Conservation (phyloP, 1,140 invertebrate genomes). For the Diorhabda sublineata region DNA sequence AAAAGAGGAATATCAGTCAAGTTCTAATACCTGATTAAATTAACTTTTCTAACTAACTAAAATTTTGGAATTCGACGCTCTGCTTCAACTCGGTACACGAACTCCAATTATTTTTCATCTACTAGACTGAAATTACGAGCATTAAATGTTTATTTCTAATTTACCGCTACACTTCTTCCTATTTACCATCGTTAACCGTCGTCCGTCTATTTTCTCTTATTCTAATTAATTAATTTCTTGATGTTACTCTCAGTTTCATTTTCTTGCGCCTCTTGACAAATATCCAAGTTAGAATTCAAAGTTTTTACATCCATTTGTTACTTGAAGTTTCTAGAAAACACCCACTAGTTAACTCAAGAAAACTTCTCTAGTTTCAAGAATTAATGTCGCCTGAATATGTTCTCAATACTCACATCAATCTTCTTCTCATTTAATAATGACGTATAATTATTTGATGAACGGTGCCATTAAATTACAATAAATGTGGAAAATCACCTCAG, state of each 20-base stretch:
- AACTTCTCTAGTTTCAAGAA: slow-evolving; percentile 13
- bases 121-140: slow-evolving; percentile 35
- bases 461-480: too few species aligned
- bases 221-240: slow-evolving; percentile 19
- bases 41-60: not conserved
- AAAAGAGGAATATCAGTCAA: too few species aligned
- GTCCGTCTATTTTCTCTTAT: slow-evolving; percentile 14
- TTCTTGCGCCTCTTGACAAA: slow-evolving; percentile 5
- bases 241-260: slow-evolving; percentile 12
- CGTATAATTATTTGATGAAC: too few species aligned
- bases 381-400: slow-evolving; percentile 6
- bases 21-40: not conserved
- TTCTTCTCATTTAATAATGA: too few species aligned
- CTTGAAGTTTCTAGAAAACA: slow-evolving; percentile 5
- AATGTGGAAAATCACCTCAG: too few species aligned
- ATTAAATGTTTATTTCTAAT: slow-evolving; percentile 44
- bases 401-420: slow-evolving; percentile 5
- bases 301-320: slow-evolving; percentile 11
- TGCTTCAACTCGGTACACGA: not conserved
- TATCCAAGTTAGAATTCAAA: not conserved
- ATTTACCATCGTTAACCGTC: slow-evolving; percentile 20
- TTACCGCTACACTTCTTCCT: slow-evolving; percentile 40
- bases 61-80: not conserved
- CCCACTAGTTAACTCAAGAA: slow-evolving; percentile 5
- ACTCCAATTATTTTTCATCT: slow-evolving; percentile 38